Evolutionary conservation across 2,888 invertebrate species (phyloP).

Genomic region (Patella depressa): DNA sequence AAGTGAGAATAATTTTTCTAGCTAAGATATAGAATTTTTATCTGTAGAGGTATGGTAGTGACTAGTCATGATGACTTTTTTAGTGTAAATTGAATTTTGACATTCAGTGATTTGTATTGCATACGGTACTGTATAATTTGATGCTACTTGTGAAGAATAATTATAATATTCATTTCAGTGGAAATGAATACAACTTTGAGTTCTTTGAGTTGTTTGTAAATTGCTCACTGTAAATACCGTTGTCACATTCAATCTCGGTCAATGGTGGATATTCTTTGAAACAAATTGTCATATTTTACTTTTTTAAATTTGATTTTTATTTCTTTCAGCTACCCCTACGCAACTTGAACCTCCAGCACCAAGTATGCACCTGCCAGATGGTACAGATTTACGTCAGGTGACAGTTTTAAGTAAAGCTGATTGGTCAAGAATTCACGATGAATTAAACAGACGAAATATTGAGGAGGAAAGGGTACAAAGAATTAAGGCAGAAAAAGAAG

Average conservation of each 20-base stretch:
- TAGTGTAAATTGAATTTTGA: too few species aligned
- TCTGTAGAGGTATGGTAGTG: too few species aligned
- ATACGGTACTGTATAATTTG: too few species aligned
- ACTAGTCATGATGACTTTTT: too few species aligned
- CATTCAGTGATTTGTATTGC: too few species aligned
- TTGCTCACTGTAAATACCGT: too few species aligned
- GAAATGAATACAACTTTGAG: neutral
- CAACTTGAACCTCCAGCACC: constrained; percentile 2
- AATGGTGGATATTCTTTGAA: neutral
- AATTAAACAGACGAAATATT: constrained; percentile 65
- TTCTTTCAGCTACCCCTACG: neutral
- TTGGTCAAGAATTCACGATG: constrained; percentile 67
- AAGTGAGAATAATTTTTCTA: too few species aligned
- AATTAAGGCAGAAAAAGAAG: constrained; percentile 62
- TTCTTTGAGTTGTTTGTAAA: too few species aligned
- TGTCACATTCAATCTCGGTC: too few species aligned
- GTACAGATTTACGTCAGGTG: constrained; percentile 61
- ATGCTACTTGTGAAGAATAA: too few species aligned
- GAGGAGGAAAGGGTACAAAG: constrained; percentile 61
- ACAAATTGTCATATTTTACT: neutral
- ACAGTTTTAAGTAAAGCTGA: constrained; percentile 67
- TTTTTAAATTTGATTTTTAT: neutral
- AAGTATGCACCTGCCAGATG: constrained; percentile 45
- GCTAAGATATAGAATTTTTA: too few species aligned
- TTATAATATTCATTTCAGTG: too few species aligned